phyloP scores from a whole-genome alignment of 2,113 vertebrate species.

The Phaethon lepturus region DNA sequence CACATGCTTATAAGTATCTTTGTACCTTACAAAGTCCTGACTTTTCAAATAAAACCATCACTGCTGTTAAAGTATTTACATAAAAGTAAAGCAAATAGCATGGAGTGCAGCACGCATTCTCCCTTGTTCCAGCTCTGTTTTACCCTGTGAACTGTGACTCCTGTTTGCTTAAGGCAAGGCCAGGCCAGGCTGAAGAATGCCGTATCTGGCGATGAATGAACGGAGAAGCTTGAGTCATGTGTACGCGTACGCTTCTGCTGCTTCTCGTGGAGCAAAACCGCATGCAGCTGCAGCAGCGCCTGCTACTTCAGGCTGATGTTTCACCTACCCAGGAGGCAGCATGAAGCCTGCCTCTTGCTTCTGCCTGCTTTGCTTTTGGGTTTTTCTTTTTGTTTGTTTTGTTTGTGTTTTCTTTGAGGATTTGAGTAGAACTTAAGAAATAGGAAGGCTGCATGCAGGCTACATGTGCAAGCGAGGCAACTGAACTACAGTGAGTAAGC shows the following conservation, averaged over 20 bases:
- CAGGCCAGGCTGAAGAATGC: background rate
- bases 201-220: background rate
- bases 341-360: background rate
- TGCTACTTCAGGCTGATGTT: background rate
- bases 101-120: background rate
- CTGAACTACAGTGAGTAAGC: background rate
- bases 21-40: constrained; percentile 45
- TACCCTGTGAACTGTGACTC: constrained; percentile 1
- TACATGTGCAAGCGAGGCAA: background rate
- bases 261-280: background rate
- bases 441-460: background rate
- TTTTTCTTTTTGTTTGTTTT: too few relatives aligned
- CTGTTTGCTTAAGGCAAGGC: constrained; percentile 53
- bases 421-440: background rate
- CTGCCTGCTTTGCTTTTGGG: background rate
- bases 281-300: background rate
- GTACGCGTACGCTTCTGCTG: background rate
- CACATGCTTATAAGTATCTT: constrained; percentile 33
- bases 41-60: constrained; percentile 53
- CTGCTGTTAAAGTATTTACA: constrained; percentile 54
- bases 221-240: background rate
- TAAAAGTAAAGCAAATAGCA: constrained; percentile 45
- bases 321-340: background rate
- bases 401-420: background rate
- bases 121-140: constrained; percentile 24